Conservation (phyloP, 2,888 invertebrate species). For the Cacoxenus indagator region DNA sequence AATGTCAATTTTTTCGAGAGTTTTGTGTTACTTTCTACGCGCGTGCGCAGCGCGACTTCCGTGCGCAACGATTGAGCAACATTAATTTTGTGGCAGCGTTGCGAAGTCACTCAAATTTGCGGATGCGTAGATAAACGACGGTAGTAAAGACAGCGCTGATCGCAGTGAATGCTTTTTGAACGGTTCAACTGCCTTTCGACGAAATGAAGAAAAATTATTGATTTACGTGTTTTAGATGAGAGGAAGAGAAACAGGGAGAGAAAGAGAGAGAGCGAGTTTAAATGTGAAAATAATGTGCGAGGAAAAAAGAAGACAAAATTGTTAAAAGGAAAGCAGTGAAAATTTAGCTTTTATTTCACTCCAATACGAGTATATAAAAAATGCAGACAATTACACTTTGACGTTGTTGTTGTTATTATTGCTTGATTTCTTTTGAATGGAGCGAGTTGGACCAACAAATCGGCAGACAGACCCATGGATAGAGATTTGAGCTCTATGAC, state of each 20-base stretch:
- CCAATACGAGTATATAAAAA: slow-evolving; percentile 13
- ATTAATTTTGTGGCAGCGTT: background rate
- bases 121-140: no score
- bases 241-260: background rate
- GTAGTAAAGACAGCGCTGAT: no score
- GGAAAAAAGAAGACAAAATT: slow-evolving; percentile 2
- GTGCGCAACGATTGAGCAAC: background rate
- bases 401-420: slow-evolving; percentile 8
- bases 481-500: no score
- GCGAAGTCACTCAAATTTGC: no score
- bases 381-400: slow-evolving; percentile 16
- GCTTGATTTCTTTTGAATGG: background rate
- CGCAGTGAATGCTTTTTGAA: no score
- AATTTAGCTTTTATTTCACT: background rate
- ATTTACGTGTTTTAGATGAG: background rate
- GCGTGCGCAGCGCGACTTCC: slow-evolving; percentile 34
- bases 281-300: background rate
- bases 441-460: background rate
- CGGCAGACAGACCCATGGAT: background rate
- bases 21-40: slow-evolving; percentile 45
- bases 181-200: no score
- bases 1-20: slow-evolving; percentile 40
- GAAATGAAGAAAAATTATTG: no score
- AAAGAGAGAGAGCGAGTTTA: background rate
- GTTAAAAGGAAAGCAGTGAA: slow-evolving; percentile 21